phyloP scores from a whole-genome alignment of 2,113 vertebrate species.

The Colossoma macropomum region DNA sequence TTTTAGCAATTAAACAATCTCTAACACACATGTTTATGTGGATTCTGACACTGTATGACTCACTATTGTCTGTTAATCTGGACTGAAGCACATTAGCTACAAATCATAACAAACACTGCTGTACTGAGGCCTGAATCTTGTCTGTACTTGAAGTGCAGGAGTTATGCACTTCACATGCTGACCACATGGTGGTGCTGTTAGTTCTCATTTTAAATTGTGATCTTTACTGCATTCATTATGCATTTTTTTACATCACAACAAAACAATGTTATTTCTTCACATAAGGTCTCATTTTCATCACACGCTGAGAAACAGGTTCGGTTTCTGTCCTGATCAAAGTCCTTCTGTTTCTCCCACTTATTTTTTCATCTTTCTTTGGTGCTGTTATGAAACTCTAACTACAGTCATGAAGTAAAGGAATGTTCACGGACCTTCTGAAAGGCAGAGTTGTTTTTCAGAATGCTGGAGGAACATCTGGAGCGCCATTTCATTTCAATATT shows the following conservation, averaged over 20 bases:
- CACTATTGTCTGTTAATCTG: no score
- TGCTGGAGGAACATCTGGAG: constrained; percentile 27
- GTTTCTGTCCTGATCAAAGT: background rate
- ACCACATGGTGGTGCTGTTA: constrained; percentile 26
- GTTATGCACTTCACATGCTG: background rate
- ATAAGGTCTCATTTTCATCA: background rate
- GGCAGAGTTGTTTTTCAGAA: background rate
- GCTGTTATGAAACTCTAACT: background rate
- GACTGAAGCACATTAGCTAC: no score
- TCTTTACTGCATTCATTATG: background rate
- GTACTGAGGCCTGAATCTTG: background rate
- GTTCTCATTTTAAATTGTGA: background rate
- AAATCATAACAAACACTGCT: no score
- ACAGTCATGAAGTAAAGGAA: no score
- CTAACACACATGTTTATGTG: no score
- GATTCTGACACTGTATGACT: no score
- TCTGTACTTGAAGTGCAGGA: background rate
- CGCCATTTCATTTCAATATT: constrained; percentile 19
- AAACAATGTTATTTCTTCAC: background rate
- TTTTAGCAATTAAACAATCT: no score
- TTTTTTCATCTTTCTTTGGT: background rate
- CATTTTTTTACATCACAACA: background rate
- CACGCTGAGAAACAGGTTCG: background rate
- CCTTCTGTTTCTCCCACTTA: background rate
- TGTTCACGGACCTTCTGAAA: background rate